These are phyloP conservation scores for Pollenia labialis DNA, from an alignment of 2,888 invertebrate genomes.

Conservation along the genomic window DNA sequence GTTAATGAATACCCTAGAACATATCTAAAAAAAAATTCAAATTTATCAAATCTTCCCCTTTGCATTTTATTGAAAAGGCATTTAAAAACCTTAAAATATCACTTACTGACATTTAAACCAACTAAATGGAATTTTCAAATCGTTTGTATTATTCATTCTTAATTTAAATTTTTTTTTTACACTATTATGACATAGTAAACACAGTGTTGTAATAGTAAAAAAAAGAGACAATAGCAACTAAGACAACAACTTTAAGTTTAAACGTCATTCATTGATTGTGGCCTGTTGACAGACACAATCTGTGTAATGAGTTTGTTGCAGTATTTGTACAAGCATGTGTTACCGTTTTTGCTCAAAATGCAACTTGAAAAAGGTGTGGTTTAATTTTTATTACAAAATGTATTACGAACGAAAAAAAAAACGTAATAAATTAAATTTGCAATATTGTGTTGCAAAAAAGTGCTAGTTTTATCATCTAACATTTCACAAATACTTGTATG, in stretches of 20 bases:
- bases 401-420: not conserved
- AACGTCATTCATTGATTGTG: constrained; percentile 33
- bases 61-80: not conserved
- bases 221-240: not conserved
- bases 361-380: constrained; percentile 30
- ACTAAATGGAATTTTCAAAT: not conserved
- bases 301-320: not conserved
- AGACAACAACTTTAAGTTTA: not conserved
- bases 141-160: constrained; percentile 10
- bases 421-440: constrained; percentile 37
- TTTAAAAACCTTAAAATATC: constrained; percentile 26
- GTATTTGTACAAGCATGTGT: not conserved
- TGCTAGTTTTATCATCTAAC: constrained; percentile 11
- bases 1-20: too few species aligned
- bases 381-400: constrained; percentile 30
- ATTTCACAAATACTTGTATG: constrained; percentile 24
- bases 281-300: constrained; percentile 13
- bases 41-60: too few species aligned
- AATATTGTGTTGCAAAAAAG: not conserved
- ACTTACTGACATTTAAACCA: constrained; percentile 45
- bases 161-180: not conserved
- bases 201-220: constrained; percentile 4
- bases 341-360: constrained; percentile 16
- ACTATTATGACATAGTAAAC: constrained; percentile 25
- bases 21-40: too few species aligned